Evolutionary conservation across 2,888 invertebrate genomes (phyloP).

Genomic region (Aquatica leii): DNA sequence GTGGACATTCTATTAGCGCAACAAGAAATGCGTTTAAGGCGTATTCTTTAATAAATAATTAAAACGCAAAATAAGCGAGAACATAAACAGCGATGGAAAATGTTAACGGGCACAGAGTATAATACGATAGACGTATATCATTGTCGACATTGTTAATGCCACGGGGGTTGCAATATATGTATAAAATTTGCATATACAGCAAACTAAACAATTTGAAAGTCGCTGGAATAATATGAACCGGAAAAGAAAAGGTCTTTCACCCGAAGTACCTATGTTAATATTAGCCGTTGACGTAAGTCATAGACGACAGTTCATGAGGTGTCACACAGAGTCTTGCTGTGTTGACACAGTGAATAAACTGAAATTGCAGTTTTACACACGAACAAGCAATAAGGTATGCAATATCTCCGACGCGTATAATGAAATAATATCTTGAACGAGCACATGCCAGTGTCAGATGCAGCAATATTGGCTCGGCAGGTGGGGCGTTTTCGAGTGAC

Average conservation of each 20-base stretch:
- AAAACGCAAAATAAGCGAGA: neutral
- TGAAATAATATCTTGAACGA: constrained; percentile 43
- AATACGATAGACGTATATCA: neutral
- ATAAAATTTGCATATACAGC: constrained; percentile 23
- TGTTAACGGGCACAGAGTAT: neutral
- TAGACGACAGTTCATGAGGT: constrained; percentile 38
- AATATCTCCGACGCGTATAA: constrained; percentile 42
- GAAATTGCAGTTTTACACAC: constrained; percentile 42
- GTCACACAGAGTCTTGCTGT: constrained; percentile 40
- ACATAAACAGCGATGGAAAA: constrained; percentile 1
- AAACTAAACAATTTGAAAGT: constrained; percentile 12
- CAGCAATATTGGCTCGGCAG: constrained; percentile 42
- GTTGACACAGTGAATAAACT: constrained; percentile 43
- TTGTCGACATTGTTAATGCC: constrained; percentile 11
- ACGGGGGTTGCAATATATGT: constrained; percentile 26
- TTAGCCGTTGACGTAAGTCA: constrained; percentile 21
- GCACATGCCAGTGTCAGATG: constrained; percentile 40
- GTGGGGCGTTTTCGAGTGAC: constrained; percentile 37
- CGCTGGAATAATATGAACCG: constrained; percentile 20
- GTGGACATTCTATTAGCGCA: no score
- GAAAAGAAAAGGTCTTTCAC: constrained; percentile 34
- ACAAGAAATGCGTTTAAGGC: no score
- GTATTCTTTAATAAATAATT: constrained; percentile 1
- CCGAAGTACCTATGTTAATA: constrained; percentile 28
- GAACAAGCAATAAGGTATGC: constrained; percentile 41